Evolutionary conservation across 2,888 invertebrate genomes (phyloP), one percentile per base, ranked within the genome.

Genomic region (Chrysina gloriosa): DNA sequence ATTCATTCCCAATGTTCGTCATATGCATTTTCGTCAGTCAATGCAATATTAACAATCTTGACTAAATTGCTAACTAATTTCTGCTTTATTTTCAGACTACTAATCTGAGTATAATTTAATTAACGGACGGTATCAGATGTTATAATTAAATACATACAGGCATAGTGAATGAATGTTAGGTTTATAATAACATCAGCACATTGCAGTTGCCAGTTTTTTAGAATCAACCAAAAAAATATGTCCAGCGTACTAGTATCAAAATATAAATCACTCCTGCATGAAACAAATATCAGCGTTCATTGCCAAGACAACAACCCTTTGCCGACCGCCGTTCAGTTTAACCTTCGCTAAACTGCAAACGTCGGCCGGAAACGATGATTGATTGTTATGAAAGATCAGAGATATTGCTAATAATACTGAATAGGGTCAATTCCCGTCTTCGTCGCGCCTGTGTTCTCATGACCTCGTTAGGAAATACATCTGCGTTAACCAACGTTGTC

Each of bases 311-410:
- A 56, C 68, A 70, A 67, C 70, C 71, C 71, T 69, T 63, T 73
- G 72, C 73, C 72, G 68, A 70, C 73, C 72, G 67, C 68, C 71
- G 72, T 70, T 71, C 69, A 71, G 71, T 74, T 73, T 73, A 71
- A 71, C 72, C 71, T 68, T 68, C 64, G 68, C 69, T 73, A 73
- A 74, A 73, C 74, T 70, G 68, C 72, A 68, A n/a, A 52, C 67
- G 72, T 74, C 74, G 72, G 70, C 69, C 65, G 29, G 50, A 65
- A 69, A 68, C 65, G 69, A 74, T 74, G 74, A 74, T 74, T 74
- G 74, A 74, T 74, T 58, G 72, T 72, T 71, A 69, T 61, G 65
- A 71, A 70, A 69, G 68, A 70, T 71, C 69, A 69, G 64, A 73
- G 71, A 72, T 71, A 70, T 71, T 68, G 68, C 68, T 25, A 58